Evolutionary conservation across 1,140 invertebrate genomes (phyloP).

Genomic region (Solen grandis): DNA sequence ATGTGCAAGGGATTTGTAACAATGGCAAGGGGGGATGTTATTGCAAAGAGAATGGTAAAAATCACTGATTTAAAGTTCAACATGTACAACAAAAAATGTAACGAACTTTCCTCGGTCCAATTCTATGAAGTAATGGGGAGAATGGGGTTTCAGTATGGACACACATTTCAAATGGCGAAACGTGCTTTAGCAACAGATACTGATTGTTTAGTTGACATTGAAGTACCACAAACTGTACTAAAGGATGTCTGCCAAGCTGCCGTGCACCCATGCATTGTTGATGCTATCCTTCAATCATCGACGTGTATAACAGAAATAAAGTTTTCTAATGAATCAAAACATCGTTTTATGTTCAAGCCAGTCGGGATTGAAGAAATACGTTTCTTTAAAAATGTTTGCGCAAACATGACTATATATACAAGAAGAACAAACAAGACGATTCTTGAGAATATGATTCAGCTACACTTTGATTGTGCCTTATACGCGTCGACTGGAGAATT

Average conservation of each 20-base stretch:
- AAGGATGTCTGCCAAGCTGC: background rate
- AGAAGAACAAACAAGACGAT: slow-evolving; percentile 1
- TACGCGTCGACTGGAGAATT: too few species aligned
- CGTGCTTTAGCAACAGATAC: background rate
- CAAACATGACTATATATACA: slow-evolving; percentile 20
- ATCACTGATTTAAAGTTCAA: background rate
- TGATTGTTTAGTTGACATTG: slow-evolving; percentile 4
- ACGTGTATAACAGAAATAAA: background rate
- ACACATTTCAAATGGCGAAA: background rate
- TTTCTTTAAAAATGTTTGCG: background rate
- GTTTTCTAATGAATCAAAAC: too few species aligned
- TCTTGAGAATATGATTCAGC: slow-evolving; percentile 13
- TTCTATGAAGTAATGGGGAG: slow-evolving; percentile 15
- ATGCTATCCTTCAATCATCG: slow-evolving; percentile 33
- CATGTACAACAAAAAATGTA: background rate
- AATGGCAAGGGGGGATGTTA: background rate
- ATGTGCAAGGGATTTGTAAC: slow-evolving; percentile 30
- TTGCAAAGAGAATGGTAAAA: background rate
- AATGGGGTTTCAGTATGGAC: slow-evolving; percentile 39
- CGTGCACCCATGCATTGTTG: slow-evolving; percentile 33
- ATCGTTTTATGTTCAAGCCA: background rate
- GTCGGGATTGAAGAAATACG: slow-evolving; percentile 15
- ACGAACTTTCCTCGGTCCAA: background rate
- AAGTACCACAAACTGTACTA: background rate
- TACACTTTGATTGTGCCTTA: too few species aligned